phyloP scores from a whole-genome alignment of 2,888 invertebrate species.

The Yponomeuta evonymella region DNA sequence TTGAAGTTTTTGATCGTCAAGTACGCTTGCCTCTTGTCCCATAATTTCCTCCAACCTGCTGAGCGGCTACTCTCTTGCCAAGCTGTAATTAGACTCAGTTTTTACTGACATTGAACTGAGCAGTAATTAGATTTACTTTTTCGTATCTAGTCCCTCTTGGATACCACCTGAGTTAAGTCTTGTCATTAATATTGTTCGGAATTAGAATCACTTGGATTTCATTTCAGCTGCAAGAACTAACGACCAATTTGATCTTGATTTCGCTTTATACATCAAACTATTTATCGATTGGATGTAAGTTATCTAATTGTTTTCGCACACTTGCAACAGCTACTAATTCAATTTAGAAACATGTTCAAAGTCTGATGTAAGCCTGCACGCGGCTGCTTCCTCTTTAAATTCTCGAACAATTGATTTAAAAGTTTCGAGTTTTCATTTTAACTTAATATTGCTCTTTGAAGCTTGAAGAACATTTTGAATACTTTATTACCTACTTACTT shows the following conservation, averaged over 20 bases:
- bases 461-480: background rate
- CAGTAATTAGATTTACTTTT: slow-evolving; percentile 28
- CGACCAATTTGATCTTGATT: background rate
- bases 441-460: background rate
- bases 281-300: slow-evolving; percentile 39
- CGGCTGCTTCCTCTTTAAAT: background rate
- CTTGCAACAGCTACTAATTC: slow-evolving; percentile 22
- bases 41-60: slow-evolving; percentile 21
- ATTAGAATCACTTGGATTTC: background rate
- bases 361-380: background rate
- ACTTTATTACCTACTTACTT: background rate
- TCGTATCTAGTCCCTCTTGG: background rate
- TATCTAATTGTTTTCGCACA: slow-evolving; percentile 15
- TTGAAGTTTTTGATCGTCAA: slow-evolving; percentile 21
- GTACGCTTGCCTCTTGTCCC: slow-evolving; percentile 22
- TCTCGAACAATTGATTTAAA: background rate
- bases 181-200: background rate
- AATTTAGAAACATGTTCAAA: slow-evolving; percentile 3
- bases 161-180: background rate
- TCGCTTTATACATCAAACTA: background rate
- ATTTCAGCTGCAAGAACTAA: background rate
- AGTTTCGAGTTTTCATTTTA: background rate
- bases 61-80: slow-evolving; percentile 42
- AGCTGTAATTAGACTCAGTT: slow-evolving; percentile 55
- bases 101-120: slow-evolving; percentile 32